These are phyloP conservation scores for Pycnonotus jocosus DNA, from an alignment of 2,113 vertebrate species.

Conservation along the genomic window DNA sequence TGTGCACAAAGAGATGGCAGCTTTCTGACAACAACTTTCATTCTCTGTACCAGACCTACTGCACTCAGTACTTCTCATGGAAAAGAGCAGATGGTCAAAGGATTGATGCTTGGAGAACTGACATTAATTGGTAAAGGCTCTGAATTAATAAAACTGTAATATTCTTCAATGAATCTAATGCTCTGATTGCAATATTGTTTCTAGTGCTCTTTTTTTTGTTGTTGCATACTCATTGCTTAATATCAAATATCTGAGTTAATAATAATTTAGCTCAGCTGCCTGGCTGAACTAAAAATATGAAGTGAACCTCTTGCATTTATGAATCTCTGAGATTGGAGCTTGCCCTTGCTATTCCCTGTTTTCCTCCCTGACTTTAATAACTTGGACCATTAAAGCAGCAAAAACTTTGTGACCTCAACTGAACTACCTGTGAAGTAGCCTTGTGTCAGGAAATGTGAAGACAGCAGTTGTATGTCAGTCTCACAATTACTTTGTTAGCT, in stretches of 20 bases:
- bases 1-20: not conserved
- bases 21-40: not conserved
- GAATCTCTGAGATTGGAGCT: not conserved
- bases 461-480: not conserved
- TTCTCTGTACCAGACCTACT: not conserved
- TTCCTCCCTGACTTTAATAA: not conserved
- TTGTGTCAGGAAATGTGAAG: not conserved
- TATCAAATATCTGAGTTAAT: not conserved
- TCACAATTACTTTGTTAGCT: not conserved
- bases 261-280: not conserved
- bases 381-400: not conserved
- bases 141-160: constrained; percentile 5
- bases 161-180: not conserved
- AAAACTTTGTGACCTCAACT: not conserved
- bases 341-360: not conserved
- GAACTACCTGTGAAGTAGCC: not conserved
- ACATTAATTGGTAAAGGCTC: not conserved
- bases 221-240: not conserved
- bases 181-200: not conserved
- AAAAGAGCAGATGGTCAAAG: not conserved
- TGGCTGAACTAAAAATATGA: not conserved
- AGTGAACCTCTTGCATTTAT: not conserved
- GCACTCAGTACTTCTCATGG: not conserved
- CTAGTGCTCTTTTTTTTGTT: not conserved
- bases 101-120: not conserved